Percentiles rank a stretch among this genome's conserved stretches.
Evolutionary conservation across 2,888 invertebrate genomes (phyloP).

Genomic region (Himalopsyche kuldschensis): DNA sequence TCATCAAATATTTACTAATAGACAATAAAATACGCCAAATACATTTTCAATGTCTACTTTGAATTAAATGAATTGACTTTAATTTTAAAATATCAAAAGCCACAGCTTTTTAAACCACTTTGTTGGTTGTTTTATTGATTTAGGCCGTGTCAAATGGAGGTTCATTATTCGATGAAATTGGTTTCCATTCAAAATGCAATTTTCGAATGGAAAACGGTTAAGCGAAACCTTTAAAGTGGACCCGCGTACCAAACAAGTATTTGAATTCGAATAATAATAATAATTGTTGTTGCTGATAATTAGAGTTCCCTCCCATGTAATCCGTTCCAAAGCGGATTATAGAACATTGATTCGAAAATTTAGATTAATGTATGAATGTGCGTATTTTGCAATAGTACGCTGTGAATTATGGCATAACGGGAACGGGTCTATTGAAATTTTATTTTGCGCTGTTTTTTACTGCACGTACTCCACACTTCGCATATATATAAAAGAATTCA

Average conservation of each 20-base stretch:
- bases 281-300: conserved; percentile 29
- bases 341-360: conserved; percentile 19
- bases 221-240: conserved; percentile 26
- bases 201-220: conserved; percentile 26
- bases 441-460: too few relatives aligned
- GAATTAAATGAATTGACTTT: too few relatives aligned
- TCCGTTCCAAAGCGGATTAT: conserved; percentile 17
- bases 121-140: background rate
- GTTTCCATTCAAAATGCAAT: conserved; percentile 36
- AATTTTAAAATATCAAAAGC: background rate
- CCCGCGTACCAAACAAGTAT: background rate
- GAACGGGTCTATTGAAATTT: too few relatives aligned
- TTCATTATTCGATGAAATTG: conserved; percentile 16
- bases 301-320: conserved; percentile 24
- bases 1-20: too few relatives aligned
- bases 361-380: background rate
- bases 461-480: too few relatives aligned
- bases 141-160: background rate
- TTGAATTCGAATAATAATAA: background rate
- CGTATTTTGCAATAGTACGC: background rate
- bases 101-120: background rate
- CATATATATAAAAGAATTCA: too few relatives aligned
- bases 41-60: too few relatives aligned
- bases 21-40: too few relatives aligned
- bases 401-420: background rate